Percentiles rank a stretch among this genome's conserved stretches.
Evolutionary conservation across 2,888 invertebrate species (phyloP).

Genomic region (Ectemnius cavifrons): DNA sequence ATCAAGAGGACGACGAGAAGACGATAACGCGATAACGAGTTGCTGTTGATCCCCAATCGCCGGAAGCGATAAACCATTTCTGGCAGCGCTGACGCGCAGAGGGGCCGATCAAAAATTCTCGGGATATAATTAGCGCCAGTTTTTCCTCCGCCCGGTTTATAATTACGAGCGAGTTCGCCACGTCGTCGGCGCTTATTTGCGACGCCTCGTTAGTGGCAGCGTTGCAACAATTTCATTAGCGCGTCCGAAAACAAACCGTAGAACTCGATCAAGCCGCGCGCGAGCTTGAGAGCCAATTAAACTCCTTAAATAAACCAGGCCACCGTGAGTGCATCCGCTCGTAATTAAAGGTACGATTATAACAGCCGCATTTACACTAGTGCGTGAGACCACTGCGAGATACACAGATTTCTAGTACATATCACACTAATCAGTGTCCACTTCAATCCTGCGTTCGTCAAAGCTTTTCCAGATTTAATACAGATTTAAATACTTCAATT

Average conservation of each 20-base stretch:
- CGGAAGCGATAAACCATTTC: conserved; percentile 65
- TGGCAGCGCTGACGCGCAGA: conserved; percentile 33
- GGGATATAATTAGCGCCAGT: conserved; percentile 66
- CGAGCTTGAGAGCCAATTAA: not conserved
- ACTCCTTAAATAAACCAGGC: conserved; percentile 3
- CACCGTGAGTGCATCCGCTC: not conserved
- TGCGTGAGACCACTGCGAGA: not conserved
- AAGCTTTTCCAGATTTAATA: too few relatives aligned
- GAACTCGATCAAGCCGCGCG: not conserved
- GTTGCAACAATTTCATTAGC: conserved; percentile 2
- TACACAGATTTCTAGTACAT: not conserved
- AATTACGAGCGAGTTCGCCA: not conserved
- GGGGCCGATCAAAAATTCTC: conserved; percentile 44
- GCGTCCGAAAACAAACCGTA: too few relatives aligned
- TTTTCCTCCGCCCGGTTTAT: conserved; percentile 1
- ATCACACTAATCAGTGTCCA: not conserved
- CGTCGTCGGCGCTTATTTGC: conserved; percentile 11
- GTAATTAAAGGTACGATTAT: not conserved
- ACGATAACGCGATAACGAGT: conserved; percentile 3
- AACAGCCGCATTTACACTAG: not conserved
- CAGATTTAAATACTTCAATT: too few relatives aligned
- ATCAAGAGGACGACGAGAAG: not conserved
- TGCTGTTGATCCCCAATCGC: conserved; percentile 27
- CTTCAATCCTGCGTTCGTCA: too few relatives aligned
- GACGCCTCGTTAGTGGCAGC: not conserved